phyloP scores from a whole-genome alignment of 1,140 invertebrate genomes.

The Limonius californicus region DNA sequence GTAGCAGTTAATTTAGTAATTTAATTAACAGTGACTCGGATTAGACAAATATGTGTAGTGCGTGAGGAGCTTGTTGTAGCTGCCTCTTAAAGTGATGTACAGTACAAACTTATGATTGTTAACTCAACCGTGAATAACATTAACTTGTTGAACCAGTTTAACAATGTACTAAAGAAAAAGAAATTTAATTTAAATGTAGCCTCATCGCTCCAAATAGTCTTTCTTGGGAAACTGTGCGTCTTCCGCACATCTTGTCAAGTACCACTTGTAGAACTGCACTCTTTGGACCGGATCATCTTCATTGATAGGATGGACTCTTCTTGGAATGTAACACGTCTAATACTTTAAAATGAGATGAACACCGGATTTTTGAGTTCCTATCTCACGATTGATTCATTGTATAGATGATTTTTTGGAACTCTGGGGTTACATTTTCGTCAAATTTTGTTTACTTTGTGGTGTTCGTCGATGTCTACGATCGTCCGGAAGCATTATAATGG shows the following conservation, averaged over 20 bases:
- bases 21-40: neutral
- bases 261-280: no score
- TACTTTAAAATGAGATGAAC: neutral
- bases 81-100: no score
- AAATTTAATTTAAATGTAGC: neutral
- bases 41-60: no score
- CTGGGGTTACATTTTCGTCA: neutral
- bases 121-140: no score
- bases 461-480: neutral
- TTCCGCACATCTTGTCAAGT: neutral
- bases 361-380: neutral
- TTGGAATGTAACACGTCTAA: neutral
- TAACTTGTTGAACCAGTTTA: no score
- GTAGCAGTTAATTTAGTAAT: slow-evolving; percentile 3
- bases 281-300: no score
- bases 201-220: neutral
- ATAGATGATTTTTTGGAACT: neutral
- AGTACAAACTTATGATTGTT: no score
- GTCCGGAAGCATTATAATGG: neutral
- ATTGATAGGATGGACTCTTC: no score
- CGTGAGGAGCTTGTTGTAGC: no score
- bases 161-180: no score
- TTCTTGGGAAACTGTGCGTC: no score
- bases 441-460: neutral
- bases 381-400: neutral